Percentiles rank a stretch among this genome's conserved stretches.
These are phyloP conservation scores for Gavialis gangeticus DNA, from an alignment of 2,113 vertebrate species.

Conservation along the genomic window DNA sequence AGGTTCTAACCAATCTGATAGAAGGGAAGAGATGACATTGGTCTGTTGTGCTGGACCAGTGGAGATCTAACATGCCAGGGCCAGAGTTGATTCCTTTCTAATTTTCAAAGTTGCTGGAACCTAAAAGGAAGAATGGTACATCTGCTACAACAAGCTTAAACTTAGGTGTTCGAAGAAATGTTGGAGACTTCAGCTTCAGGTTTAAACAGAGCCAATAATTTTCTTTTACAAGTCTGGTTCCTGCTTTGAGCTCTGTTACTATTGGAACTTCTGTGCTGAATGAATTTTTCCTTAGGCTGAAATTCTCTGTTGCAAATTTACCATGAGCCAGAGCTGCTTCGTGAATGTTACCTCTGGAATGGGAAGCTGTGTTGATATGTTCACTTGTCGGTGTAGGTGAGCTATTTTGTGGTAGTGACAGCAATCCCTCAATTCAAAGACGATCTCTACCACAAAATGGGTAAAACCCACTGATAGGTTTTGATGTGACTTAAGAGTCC, in stretches of 20 bases:
- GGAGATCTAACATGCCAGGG: rapidly evolving
- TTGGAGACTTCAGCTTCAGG: not conserved
- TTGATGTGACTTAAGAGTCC: too few species aligned
- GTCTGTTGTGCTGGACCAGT: rapidly evolving
- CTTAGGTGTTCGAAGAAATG: not conserved
- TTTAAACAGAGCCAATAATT: not conserved
- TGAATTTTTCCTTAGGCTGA: not conserved
- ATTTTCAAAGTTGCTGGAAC: not conserved
- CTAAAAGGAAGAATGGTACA: rapidly evolving
- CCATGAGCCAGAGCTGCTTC: too few species aligned
- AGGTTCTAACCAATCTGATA: rapidly evolving
- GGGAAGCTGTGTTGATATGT: too few species aligned
- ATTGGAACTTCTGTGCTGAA: not conserved
- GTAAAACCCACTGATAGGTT: too few species aligned
- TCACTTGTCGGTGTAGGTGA: too few species aligned
- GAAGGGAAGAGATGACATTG: rapidly evolving
- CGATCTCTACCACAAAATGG: too few species aligned
- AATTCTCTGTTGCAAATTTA: too few species aligned
- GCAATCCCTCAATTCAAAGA: too few species aligned
- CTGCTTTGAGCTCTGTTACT: too few species aligned
- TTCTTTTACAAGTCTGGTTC: not conserved
- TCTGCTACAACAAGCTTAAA: not conserved
- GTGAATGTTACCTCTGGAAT: too few species aligned
- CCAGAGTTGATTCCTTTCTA: rapidly evolving
- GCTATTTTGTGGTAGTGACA: too few species aligned